phyloP scores from a whole-genome alignment of 2,888 invertebrate species.

The Drosophila atroscutellata region DNA sequence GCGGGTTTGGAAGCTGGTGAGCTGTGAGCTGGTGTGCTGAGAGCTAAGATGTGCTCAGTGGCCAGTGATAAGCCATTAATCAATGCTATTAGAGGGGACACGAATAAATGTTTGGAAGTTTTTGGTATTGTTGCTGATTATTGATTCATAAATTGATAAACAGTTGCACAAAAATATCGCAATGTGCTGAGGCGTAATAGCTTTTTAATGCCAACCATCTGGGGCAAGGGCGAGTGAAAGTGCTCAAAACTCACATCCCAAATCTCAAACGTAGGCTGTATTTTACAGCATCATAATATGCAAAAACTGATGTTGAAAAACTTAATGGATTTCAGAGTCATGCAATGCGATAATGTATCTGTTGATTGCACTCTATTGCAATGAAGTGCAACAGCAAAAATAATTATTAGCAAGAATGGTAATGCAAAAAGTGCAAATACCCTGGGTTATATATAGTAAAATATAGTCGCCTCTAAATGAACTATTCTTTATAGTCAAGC shows the following conservation, averaged over 20 bases:
- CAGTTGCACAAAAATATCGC: slow-evolving; percentile 35
- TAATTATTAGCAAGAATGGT: neutral
- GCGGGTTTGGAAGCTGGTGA: neutral
- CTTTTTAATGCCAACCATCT: slow-evolving; percentile 50
- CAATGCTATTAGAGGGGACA: slow-evolving; percentile 40
- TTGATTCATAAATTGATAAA: slow-evolving; percentile 62
- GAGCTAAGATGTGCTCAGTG: slow-evolving; percentile 1
- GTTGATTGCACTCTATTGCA: slow-evolving; percentile 45
- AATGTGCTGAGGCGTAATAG: slow-evolving; percentile 43
- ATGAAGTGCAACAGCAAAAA: slow-evolving; percentile 66
- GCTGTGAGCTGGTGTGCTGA: slow-evolving; percentile 9
- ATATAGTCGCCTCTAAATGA: neutral
- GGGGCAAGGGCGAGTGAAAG: slow-evolving; percentile 65
- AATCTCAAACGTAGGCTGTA: slow-evolving; percentile 3
- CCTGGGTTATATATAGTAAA: slow-evolving; percentile 12
- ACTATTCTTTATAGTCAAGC: neutral
- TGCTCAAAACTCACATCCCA: slow-evolving; percentile 4
- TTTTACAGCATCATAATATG: slow-evolving; percentile 52
- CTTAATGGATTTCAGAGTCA: slow-evolving; percentile 52
- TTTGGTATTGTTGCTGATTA: slow-evolving; percentile 23
- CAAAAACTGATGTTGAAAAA: slow-evolving; percentile 51
- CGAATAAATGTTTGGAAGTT: slow-evolving; percentile 15
- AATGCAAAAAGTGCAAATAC: slow-evolving; percentile 18
- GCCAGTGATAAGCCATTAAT: slow-evolving; percentile 66
- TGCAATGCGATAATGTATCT: slow-evolving; percentile 57